These are phyloP conservation scores for Eucera pruinosa DNA, from an alignment of 2,888 invertebrate genomes.

Conservation along the genomic window DNA sequence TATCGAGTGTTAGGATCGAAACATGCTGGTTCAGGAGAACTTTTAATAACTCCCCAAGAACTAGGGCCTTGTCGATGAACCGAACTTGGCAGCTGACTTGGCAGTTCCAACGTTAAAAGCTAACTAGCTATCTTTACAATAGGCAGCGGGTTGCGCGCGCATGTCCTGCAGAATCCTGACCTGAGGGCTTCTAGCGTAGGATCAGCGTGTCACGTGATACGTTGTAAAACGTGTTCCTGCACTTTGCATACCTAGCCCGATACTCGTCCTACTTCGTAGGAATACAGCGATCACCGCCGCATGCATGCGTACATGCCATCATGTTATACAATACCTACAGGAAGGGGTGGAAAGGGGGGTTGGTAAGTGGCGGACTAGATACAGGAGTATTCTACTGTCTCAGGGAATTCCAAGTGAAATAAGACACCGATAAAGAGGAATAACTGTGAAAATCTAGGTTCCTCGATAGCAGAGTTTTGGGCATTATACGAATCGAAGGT, in stretches of 20 bases:
- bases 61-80: not conserved
- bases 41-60: conserved; percentile 36
- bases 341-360: not conserved
- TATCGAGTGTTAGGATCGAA: conserved; percentile 7
- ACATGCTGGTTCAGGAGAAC: conserved; percentile 21
- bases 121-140: conserved; percentile 18
- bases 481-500: no score
- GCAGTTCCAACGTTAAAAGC: conserved; percentile 3
- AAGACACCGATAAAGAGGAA: not conserved
- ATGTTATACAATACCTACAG: conserved; percentile 2
- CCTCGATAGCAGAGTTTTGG: no score
- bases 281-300: conserved; percentile 32
- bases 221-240: conserved; percentile 60
- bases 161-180: conserved; percentile 63
- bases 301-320: conserved; percentile 40
- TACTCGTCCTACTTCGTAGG: conserved; percentile 46
- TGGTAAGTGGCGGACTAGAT: not conserved
- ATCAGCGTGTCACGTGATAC: conserved; percentile 55
- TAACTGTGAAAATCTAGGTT: not conserved
- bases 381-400: conserved; percentile 4
- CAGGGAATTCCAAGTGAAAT: not conserved
- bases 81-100: conserved; percentile 15
- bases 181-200: conserved; percentile 48
- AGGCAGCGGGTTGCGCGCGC: conserved; percentile 54
- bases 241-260: conserved; percentile 57